These are phyloP conservation scores for Adelges cooleyi DNA, from an alignment of 1,140 invertebrate species.

Conservation along the genomic window DNA sequence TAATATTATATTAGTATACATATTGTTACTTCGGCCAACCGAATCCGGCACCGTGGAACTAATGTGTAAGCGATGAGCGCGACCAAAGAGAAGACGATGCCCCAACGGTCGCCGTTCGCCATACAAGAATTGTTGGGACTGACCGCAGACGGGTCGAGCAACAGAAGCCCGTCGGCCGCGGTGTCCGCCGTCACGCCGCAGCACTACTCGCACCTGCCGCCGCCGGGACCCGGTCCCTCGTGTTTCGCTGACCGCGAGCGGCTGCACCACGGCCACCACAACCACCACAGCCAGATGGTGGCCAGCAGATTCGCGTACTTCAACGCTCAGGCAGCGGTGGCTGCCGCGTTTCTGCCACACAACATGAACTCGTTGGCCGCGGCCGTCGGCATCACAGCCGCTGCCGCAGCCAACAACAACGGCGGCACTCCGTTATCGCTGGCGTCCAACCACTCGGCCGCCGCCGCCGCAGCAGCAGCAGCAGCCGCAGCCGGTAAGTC, in stretches of 20 bases:
- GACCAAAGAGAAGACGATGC: conserved; percentile 41
- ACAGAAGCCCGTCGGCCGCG: conserved; percentile 39
- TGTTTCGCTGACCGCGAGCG: neutral
- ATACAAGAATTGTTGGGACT: conserved; percentile 81
- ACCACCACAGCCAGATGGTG: conserved; percentile 49
- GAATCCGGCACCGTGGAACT: too few species aligned
- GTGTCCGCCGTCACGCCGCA: conserved; percentile 34
- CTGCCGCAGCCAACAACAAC: conserved; percentile 23
- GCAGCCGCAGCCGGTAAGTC: conserved; percentile 29
- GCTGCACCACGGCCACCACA: conserved; percentile 34
- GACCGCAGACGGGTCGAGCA: conserved; percentile 29
- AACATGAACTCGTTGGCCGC: conserved; percentile 37
- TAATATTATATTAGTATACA: too few species aligned
- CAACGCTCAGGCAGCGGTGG: conserved; percentile 76
- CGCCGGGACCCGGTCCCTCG: conserved; percentile 37
- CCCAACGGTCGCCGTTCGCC: conserved; percentile 78
- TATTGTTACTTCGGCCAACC: too few species aligned
- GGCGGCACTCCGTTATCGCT: conserved; percentile 29
- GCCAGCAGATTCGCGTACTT: conserved; percentile 70
- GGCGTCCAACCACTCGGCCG: conserved; percentile 12
- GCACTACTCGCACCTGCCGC: conserved; percentile 37
- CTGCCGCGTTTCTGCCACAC: conserved; percentile 68
- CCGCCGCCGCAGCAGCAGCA: conserved; percentile 17
- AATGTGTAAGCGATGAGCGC: neutral
- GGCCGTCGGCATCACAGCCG: conserved; percentile 12